phyloP scores from a whole-genome alignment of 2,888 invertebrate species.

The Mesodorylaimus sp. region DNA sequence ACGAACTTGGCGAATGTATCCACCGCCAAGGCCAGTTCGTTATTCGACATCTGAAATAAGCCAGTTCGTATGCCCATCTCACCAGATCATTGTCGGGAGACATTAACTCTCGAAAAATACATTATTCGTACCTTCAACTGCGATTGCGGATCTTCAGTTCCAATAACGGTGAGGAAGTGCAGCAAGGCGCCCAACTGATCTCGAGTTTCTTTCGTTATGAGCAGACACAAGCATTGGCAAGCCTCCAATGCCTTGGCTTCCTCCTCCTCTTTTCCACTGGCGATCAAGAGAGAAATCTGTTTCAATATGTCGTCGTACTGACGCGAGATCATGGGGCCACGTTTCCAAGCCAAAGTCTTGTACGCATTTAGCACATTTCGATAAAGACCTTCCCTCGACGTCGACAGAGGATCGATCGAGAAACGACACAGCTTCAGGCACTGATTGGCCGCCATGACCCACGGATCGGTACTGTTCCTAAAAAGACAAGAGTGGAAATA shows the following conservation, averaged over 20 bases:
- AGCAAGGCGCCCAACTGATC: not conserved
- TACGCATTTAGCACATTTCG: not conserved
- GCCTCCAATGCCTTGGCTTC: conserved; percentile 5
- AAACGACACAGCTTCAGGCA: no score
- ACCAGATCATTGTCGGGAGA: no score
- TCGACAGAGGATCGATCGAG: no score
- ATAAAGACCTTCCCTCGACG: not conserved
- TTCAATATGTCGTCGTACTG: conserved; percentile 2
- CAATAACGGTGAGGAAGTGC: conserved; percentile 1
- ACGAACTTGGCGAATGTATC: no score
- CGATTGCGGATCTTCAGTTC: not conserved
- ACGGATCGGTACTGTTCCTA: no score
- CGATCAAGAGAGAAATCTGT: not conserved
- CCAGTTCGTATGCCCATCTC: no score
- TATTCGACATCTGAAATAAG: no score
- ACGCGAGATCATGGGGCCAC: not conserved
- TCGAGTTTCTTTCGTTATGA: not conserved
- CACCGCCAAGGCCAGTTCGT: no score
- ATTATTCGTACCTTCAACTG: no score
- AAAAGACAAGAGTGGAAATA: no score
- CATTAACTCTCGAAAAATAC: no score
- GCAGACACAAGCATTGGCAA: conserved; percentile 2
- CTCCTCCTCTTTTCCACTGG: not conserved
- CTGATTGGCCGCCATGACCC: no score
- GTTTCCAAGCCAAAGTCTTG: not conserved